Evolutionary conservation across 2,888 invertebrate genomes (phyloP).

Genomic region (Petrolisthes cinctipes): DNA sequence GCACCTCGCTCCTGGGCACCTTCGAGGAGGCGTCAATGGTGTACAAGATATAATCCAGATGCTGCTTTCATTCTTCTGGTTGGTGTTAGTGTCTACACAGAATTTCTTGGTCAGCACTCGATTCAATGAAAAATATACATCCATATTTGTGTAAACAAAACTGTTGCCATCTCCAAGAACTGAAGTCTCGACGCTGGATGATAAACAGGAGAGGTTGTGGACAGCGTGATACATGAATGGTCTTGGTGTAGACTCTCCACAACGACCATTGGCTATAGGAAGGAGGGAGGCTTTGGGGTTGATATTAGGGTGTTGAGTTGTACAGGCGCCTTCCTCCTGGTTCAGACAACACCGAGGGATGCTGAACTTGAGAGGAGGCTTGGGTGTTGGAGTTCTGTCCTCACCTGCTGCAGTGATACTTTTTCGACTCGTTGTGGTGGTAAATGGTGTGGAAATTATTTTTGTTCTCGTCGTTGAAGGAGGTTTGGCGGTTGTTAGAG

Average conservation of each 20-base stretch:
- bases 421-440: background rate
- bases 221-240: background rate
- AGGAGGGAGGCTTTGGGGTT: background rate
- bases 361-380: background rate
- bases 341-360: background rate
- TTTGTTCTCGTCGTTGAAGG: background rate
- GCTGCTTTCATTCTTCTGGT: background rate
- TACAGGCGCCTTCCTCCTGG: background rate
- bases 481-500: too few species aligned
- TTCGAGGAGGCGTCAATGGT: background rate
- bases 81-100: background rate
- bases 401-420: too few species aligned
- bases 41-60: background rate
- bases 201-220: background rate
- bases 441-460: background rate
- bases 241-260: background rate
- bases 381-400: background rate
- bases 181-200: background rate
- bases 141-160: background rate
- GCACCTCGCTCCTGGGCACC: background rate
- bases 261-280: constrained; percentile 2
- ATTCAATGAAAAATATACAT: background rate
- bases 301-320: background rate
- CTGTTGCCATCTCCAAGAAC: background rate
- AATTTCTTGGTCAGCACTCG: background rate